Percentiles rank a stretch among this genome's conserved stretches.
Evolutionary conservation across 2,888 invertebrate genomes (phyloP).

Genomic region (Protodeltote pygarga): DNA sequence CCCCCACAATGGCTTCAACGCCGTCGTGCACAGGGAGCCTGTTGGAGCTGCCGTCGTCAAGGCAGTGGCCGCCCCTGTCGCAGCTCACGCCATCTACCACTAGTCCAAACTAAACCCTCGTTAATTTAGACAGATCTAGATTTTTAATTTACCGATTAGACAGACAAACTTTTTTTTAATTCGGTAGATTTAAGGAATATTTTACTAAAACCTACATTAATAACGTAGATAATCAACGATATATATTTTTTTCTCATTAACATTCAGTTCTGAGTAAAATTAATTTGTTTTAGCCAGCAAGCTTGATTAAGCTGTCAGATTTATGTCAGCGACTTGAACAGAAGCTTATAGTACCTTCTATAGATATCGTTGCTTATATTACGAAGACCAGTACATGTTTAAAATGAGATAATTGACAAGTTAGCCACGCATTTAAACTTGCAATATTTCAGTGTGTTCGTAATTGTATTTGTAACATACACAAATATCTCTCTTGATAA

Average conservation of each 20-base stretch:
- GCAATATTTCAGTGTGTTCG: conserved; percentile 12
- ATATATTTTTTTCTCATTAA: too few species aligned
- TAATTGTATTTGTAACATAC: conserved; percentile 20
- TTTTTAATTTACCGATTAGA: conserved; percentile 1
- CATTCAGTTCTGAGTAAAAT: too few species aligned
- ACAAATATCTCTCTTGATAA: conserved; percentile 11
- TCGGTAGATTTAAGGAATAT: neutral
- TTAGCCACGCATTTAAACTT: conserved; percentile 5
- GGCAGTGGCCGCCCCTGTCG: conserved; percentile 70
- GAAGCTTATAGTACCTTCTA: too few species aligned
- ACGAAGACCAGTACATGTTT: conserved; percentile 5
- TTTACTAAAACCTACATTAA: neutral
- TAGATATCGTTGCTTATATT: conserved; percentile 2
- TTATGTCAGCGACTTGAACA: too few species aligned
- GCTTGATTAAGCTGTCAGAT: too few species aligned
- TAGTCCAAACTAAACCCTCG: conserved; percentile 53
- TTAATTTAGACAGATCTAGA: conserved; percentile 46
- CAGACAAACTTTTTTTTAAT: too few species aligned
- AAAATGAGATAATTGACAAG: conserved; percentile 7
- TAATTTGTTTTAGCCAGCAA: too few species aligned
- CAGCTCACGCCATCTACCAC: conserved; percentile 67
- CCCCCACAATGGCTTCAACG: conserved; percentile 89
- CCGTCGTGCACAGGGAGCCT: conserved; percentile 89
- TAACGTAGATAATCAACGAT: too few species aligned
- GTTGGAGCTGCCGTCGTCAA: conserved; percentile 78